Percentiles rank a stretch among this genome's conserved stretches.
These are phyloP conservation scores for Platygyra sinensis DNA, from an alignment of 64 coral and sea anemone genomes.

Conservation along the genomic window DNA sequence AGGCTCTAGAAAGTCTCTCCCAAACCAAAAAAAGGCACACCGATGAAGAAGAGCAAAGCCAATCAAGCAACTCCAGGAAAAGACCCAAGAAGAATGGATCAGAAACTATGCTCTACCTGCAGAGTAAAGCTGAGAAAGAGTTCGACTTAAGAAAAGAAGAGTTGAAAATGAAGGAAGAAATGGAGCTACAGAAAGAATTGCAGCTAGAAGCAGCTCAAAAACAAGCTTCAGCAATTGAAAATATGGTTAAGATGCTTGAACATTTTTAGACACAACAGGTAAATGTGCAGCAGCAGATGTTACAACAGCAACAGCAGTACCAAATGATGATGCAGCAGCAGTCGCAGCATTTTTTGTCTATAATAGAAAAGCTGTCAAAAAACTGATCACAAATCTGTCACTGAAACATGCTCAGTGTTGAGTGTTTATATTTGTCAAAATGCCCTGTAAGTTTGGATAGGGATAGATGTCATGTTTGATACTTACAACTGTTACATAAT, in stretches of 20 bases:
- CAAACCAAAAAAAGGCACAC: constrained; percentile 42
- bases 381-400: neutral
- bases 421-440: no score
- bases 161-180: constrained; percentile 53
- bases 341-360: constrained; percentile 45
- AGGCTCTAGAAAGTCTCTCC: constrained; percentile 41
- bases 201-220: constrained; percentile 48
- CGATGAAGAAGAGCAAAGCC: constrained; percentile 47
- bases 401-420: no score
- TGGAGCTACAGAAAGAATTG: constrained; percentile 58
- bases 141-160: constrained; percentile 42
- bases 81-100: constrained; percentile 35
- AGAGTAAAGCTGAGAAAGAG: constrained; percentile 56
- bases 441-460: no score
- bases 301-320: constrained; percentile 50
- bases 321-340: constrained; percentile 70
- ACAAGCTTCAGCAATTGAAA: constrained; percentile 54
- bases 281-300: constrained; percentile 46
- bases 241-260: constrained; percentile 56
- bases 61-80: constrained; percentile 24
- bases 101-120: constrained; percentile 40
- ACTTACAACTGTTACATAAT: no score
- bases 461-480: no score
- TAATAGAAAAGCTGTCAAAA: constrained; percentile 42
- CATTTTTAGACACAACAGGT: constrained; percentile 59